Evolutionary conservation across 2,797 vertebrate genomes (phyloP), one percentile per base, ranked within the genome.

Genomic region (Poeciliopsis gracilis): DNA sequence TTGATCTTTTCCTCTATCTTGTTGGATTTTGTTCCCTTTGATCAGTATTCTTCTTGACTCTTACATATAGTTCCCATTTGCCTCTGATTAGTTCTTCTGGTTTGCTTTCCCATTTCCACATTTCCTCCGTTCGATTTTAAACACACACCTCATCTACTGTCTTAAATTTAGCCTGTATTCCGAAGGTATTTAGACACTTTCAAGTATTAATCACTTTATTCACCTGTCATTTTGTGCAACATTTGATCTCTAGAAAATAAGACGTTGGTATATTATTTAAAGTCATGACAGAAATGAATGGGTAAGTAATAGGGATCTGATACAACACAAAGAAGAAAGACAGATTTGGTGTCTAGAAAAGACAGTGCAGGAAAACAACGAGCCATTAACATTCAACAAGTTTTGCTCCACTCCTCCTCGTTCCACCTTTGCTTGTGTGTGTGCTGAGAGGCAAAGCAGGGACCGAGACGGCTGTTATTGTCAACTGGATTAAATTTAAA

Each of bases 321-420:
- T 55, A 49, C 73, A 43, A 30, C 2, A 5, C 33, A 82, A 43
- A 75, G 75, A 69, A 84, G 77, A 78, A 73, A 75, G 74, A 74
- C 81, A 83, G 84, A 74, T 72, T 70, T 70, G 75, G 47, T 88
- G 77, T 84, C 72, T 77, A 45, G 71, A 7, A 16, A 45, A 30
- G 72, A 28, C 30, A 2, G 59, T 18, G 80, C 77, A 78, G 79
- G 73, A 78, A 88, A 92, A 87, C 83, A 90, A 84, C 28, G 28
- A 84, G 59, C 76, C 82, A 84, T 92, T 92, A 89, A 88, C 84
- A 92, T 91, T 92, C 90, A 90, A 88, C 86, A 87, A 84, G 90
- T 90, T 88, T 74, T 82, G 76, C 84, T 79, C 47, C 80, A 88
- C 83, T 84, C 90, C 86, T 84, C 89, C 82, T 87, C 80, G 73